phyloP scores from a whole-genome alignment of 2,888 invertebrate species.

The Loripinus fragilis region DNA sequence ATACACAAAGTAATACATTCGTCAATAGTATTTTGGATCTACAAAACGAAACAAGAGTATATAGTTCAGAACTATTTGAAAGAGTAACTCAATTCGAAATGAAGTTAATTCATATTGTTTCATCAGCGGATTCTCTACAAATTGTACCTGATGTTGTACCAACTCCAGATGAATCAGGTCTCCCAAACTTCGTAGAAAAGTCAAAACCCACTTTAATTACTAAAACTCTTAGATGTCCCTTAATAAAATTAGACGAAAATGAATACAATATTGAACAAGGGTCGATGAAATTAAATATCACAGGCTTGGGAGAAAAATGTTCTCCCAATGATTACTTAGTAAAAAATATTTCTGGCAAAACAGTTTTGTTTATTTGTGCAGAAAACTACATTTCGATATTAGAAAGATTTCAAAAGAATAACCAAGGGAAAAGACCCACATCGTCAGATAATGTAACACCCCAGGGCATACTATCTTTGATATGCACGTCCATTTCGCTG shows the following conservation, averaged over 20 bases:
- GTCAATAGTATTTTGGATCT: neutral
- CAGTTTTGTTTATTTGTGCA: constrained; percentile 1
- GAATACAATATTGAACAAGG: neutral
- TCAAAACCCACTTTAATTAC: neutral
- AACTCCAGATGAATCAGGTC: too few species aligned
- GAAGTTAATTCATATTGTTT: neutral
- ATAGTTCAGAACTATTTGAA: too few species aligned
- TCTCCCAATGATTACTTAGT: neutral
- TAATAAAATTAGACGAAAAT: neutral
- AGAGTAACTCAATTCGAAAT: neutral
- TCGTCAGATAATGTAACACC: neutral
- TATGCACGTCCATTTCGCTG: constrained; percentile 34
- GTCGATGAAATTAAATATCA: neutral
- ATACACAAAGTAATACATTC: neutral
- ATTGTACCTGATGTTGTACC: neutral
- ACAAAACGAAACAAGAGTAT: neutral
- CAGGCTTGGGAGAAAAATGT: neutral
- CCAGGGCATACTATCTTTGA: constrained; percentile 41
- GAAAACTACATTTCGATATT: neutral
- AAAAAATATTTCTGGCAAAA: neutral
- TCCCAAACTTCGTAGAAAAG: neutral
- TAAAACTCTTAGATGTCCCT: neutral
- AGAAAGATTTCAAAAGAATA: neutral
- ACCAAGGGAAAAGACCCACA: neutral
- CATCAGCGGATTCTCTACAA: neutral